Percentiles rank a stretch among this genome's conserved stretches.
phyloP scores from a whole-genome alignment of 2,113 vertebrate species.

The Thamnophis sirtalis region DNA sequence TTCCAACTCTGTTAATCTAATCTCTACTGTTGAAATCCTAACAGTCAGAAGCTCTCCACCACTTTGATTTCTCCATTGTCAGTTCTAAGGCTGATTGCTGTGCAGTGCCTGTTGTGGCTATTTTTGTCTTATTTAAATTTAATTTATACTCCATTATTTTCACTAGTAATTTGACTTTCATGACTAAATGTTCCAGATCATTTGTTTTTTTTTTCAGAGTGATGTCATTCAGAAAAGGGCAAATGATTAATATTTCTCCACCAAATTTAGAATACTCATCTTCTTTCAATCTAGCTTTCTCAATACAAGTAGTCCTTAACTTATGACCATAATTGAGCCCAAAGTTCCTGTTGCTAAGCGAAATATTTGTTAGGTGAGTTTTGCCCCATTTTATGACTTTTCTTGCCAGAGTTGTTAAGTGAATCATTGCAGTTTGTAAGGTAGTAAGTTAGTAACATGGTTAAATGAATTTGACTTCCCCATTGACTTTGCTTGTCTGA shows the following conservation, averaged over 20 bases:
- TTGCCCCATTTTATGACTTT: background rate
- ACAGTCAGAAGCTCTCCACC: background rate
- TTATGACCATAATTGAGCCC: background rate
- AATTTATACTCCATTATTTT: background rate
- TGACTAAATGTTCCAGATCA: background rate
- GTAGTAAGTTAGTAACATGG: background rate
- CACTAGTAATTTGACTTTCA: background rate
- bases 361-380: background rate
- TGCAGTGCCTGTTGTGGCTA: background rate
- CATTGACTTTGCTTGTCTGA: no score
- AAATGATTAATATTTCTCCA: background rate
- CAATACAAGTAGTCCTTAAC: background rate
- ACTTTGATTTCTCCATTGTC: background rate
- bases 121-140: background rate
- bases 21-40: background rate
- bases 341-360: background rate
- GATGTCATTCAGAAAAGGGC: background rate
- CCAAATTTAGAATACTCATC: background rate
- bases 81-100: background rate
- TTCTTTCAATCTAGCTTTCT: background rate
- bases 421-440: background rate
- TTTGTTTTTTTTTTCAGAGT: background rate
- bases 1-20: no score
- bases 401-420: background rate
- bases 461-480: background rate